These are phyloP conservation scores for Rhimphoctona megacephalus DNA, from an alignment of 2,888 invertebrate species.

Conservation along the genomic window DNA sequence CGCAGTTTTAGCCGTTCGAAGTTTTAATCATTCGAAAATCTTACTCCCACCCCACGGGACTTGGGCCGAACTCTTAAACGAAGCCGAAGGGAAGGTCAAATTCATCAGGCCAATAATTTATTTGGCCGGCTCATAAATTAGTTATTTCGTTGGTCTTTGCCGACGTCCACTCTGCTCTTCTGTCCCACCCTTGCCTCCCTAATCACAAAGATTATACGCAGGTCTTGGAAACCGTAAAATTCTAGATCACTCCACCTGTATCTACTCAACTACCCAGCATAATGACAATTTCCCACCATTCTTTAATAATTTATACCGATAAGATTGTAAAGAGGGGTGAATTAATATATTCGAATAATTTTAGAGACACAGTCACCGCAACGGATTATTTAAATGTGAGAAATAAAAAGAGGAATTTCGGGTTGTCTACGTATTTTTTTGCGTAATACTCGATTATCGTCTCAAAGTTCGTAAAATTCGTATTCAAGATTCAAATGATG, in stretches of 20 bases:
- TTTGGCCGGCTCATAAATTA: conserved; percentile 72
- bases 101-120: conserved; percentile 74
- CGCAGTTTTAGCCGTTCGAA: too few species aligned
- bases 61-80: conserved; percentile 69
- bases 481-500: not conserved
- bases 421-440: not conserved
- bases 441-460: not conserved
- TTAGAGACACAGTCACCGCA: too few species aligned
- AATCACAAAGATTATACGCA: conserved; percentile 17
- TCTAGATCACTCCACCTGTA: not conserved
- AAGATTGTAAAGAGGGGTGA: not conserved
- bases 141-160: conserved; percentile 67
- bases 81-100: conserved; percentile 72
- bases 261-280: not conserved
- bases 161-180: conserved; percentile 34
- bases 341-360: not conserved
- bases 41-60: too few species aligned
- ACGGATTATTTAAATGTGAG: not conserved
- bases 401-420: not conserved
- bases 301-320: not conserved
- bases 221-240: conserved; percentile 6
- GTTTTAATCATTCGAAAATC: too few species aligned
- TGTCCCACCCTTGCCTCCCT: not conserved
- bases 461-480: not conserved
- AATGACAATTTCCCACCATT: not conserved